phyloP scores from a whole-genome alignment of 1,140 invertebrate species.

The Philaenus spumarius region DNA sequence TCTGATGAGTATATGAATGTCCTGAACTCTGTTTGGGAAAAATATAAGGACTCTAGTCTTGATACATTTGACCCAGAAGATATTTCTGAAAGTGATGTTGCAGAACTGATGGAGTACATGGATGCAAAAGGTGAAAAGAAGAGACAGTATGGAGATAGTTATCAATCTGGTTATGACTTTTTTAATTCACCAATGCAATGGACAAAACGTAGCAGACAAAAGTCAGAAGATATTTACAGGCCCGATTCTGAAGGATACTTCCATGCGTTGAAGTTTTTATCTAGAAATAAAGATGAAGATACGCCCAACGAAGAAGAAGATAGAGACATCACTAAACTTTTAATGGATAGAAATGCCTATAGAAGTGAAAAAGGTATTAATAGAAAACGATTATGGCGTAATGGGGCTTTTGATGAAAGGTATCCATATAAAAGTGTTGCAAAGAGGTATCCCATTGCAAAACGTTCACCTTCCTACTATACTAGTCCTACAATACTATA shows the following conservation, averaged over 20 bases:
- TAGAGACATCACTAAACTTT: conserved; percentile 2
- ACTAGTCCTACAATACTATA: neutral
- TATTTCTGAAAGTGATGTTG: conserved; percentile 11
- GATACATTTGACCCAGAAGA: conserved; percentile 18
- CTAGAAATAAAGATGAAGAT: conserved; percentile 6
- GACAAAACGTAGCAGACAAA: conserved; percentile 15
- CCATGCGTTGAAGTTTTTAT: conserved; percentile 15
- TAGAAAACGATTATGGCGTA: conserved; percentile 10
- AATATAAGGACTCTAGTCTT: conserved; percentile 19
- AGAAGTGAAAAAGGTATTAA: neutral
- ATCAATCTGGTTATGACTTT: conserved; percentile 22
- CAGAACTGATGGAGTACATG: conserved; percentile 12
- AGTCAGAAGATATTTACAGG: neutral
- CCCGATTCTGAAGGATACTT: conserved; percentile 10
- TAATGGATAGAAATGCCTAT: neutral
- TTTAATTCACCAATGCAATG: conserved; percentile 21
- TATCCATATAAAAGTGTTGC: conserved; percentile 19
- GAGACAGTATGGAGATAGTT: conserved; percentile 11
- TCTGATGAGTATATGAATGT: conserved; percentile 24
- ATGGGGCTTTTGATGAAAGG: conserved; percentile 21
- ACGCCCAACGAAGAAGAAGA: conserved; percentile 8
- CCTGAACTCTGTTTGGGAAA: conserved; percentile 26
- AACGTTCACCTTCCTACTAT: conserved; percentile 20
- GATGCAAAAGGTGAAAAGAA: conserved; percentile 18
- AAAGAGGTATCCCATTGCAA: conserved; percentile 26